Percentiles rank a stretch among this genome's conserved stretches.
Evolutionary conservation across 1,140 invertebrate genomes (phyloP).

Genomic region (Danaus melanippus): DNA sequence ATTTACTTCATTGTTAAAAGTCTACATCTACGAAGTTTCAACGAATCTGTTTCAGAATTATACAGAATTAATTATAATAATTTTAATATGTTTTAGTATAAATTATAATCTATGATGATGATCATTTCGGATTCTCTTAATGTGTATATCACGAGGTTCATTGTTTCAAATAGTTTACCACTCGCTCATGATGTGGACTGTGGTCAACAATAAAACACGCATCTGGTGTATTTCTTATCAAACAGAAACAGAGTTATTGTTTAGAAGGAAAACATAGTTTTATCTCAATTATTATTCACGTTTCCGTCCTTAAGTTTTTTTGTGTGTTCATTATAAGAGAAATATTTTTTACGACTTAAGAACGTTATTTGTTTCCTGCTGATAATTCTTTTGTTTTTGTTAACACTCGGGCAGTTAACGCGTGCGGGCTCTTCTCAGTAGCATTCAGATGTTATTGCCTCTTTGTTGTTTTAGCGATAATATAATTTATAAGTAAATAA

Average conservation of each 20-base stretch:
- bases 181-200: slow-evolving; percentile 18
- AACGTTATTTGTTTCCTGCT: slow-evolving; percentile 36
- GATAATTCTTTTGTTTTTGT: slow-evolving; percentile 25
- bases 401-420: slow-evolving; percentile 2
- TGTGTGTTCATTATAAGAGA: slow-evolving; percentile 30
- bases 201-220: slow-evolving; percentile 21
- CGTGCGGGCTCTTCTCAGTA: slow-evolving; percentile 9
- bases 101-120: too few relatives aligned
- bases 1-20: too few relatives aligned
- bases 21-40: too few relatives aligned
- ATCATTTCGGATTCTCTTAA: too few relatives aligned
- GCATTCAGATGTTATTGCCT: too few relatives aligned
- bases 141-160: too few relatives aligned
- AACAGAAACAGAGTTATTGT: slow-evolving; percentile 49
- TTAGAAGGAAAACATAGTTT: slow-evolving; percentile 58
- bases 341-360: slow-evolving; percentile 34
- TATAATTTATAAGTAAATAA: not conserved
- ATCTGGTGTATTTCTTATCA: slow-evolving; percentile 61
- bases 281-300: slow-evolving; percentile 43
- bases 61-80: too few relatives aligned
- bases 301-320: slow-evolving; percentile 55
- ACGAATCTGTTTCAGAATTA: too few relatives aligned
- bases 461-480: not conserved
- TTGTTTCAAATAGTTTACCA: not conserved
- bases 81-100: too few relatives aligned